A percentile compares a stretch with the other conserved stretches of the same genome.
These are phyloP conservation scores for Strix aluco DNA, from an alignment of 2,113 vertebrate species.

Conservation along the genomic window DNA sequence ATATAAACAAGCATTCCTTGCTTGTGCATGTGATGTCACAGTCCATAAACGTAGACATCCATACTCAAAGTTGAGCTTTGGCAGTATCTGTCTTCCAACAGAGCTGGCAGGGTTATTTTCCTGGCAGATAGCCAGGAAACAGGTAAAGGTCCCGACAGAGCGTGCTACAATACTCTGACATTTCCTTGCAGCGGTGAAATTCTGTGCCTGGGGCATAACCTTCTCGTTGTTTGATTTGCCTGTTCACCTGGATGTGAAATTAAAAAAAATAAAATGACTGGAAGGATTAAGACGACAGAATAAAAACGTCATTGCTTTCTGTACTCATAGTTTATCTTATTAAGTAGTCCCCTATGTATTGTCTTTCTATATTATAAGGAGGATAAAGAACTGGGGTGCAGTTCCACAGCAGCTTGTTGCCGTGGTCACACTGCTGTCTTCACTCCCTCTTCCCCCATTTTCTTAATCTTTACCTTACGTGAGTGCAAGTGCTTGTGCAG, in stretches of 20 bases:
- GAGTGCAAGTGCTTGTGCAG: background rate
- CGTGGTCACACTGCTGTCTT: background rate
- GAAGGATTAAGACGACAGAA: background rate
- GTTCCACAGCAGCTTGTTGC: background rate
- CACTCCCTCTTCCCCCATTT: background rate
- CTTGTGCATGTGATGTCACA: background rate
- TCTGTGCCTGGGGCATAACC: conserved; percentile 92
- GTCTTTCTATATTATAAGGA: background rate
- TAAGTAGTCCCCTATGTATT: background rate
- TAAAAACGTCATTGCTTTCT: background rate
- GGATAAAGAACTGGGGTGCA: background rate
- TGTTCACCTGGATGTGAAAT: conserved; percentile 82
- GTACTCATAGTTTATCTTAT: background rate
- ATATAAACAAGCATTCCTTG: background rate
- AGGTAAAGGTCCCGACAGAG: conserved; percentile 92
- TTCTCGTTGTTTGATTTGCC: conserved; percentile 90
- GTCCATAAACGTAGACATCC: background rate
- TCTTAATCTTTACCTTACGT: background rate
- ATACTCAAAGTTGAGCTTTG: background rate
- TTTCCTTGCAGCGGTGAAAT: conserved; percentile 97
- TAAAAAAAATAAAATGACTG: background rate
- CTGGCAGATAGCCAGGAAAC: conserved; percentile 85
- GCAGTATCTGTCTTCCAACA: background rate
- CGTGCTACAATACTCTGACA: conserved; percentile 97
- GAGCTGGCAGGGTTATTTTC: conserved; percentile 15